phyloP scores from a whole-genome alignment of 2,888 invertebrate species.

The Yponomeuta sedellus region DNA sequence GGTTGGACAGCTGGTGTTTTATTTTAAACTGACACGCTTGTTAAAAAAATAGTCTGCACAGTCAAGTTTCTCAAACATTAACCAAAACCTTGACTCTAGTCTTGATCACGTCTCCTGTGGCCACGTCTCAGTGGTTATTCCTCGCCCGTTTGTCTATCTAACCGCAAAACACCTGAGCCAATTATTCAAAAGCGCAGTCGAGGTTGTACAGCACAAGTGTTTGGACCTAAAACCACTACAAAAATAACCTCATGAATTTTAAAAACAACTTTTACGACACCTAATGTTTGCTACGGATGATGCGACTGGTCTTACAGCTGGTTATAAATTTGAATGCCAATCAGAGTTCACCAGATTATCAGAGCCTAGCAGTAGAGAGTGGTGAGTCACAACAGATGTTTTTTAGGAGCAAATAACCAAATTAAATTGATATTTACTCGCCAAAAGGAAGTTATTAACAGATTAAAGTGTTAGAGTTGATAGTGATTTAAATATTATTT shows the following conservation, averaged over 20 bases:
- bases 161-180: not conserved
- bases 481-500: not conserved
- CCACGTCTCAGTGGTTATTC: not conserved
- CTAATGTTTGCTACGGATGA: not conserved
- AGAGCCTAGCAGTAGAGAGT: not conserved
- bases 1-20: no score
- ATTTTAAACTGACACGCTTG: no score
- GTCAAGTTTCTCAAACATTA: no score
- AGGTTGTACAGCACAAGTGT: not conserved
- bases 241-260: not conserved
- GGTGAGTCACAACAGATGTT: not conserved
- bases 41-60: no score
- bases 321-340: not conserved
- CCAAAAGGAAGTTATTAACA: slow-evolving; percentile 1
- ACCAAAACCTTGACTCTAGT: not conserved
- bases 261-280: not conserved
- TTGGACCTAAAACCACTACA: not conserved
- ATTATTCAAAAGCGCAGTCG: not conserved
- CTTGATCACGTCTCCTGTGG: not conserved
- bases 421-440: not conserved
- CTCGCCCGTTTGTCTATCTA: not conserved
- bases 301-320: not conserved
- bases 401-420: not conserved
- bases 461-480: not conserved
- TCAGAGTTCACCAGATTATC: not conserved